Conservation (phyloP, 2,113 vertebrate species). For the Peucedramus taeniatus region DNA sequence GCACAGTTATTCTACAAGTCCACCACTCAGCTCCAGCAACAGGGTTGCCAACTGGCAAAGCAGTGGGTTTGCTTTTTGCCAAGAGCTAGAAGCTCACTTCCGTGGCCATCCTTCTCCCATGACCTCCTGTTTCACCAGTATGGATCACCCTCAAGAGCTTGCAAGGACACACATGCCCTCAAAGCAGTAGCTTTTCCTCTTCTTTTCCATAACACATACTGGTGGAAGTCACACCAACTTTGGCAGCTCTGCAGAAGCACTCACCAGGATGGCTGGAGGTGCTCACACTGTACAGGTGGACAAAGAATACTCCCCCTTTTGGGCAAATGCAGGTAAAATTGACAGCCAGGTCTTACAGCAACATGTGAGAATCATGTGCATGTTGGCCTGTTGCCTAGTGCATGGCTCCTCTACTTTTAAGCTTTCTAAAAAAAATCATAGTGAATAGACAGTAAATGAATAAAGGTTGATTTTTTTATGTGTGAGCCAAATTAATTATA, state of each 20-base stretch:
- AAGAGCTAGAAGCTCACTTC: not conserved
- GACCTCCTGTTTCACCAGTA: not conserved
- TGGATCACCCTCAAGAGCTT: not conserved
- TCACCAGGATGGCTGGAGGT: not conserved
- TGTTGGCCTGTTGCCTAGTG: not conserved
- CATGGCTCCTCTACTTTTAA: not conserved
- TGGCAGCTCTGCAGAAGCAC: not conserved
- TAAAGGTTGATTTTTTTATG: slow-evolving; percentile 29
- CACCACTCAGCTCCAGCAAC: not conserved
- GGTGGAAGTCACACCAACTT: not conserved
- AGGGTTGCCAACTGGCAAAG: not conserved
- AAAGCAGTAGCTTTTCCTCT: not conserved
- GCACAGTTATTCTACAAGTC: not conserved
- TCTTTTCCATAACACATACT: not conserved
- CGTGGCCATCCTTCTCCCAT: not conserved
- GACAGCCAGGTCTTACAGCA: not conserved
- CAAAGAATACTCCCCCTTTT: not conserved
- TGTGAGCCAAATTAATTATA: slow-evolving; percentile 24
- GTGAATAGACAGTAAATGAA: not conserved
- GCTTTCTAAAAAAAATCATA: not conserved
- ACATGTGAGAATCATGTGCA: rapidly evolving
- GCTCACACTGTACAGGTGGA: not conserved
- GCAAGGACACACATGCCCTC: not conserved
- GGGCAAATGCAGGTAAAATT: not conserved
- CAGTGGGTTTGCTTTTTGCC: not conserved